Conservation (phyloP, 2,113 vertebrate species). For the Noturus placidus region DNA sequence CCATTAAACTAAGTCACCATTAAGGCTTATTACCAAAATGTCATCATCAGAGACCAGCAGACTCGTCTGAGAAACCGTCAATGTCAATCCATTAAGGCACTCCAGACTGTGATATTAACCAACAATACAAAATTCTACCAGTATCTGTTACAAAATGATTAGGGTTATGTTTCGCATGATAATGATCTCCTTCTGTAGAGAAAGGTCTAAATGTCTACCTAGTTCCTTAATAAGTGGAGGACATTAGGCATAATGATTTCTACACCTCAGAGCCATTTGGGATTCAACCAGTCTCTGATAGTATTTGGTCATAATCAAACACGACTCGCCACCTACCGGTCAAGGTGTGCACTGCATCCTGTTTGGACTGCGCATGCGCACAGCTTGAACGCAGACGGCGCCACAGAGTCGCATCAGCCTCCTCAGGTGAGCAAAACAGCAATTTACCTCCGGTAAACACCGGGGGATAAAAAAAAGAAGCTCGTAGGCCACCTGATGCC, state of each 20-base stretch:
- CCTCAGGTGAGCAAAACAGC: conserved; percentile 74
- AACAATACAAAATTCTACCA: background rate
- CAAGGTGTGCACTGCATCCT: conserved; percentile 22
- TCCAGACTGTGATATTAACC: background rate
- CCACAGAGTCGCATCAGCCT: conserved; percentile 64
- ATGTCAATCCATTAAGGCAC: background rate
- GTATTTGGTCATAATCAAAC: background rate
- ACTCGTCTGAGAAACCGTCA: background rate
- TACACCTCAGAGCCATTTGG: background rate
- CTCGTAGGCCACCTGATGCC: conserved; percentile 64
- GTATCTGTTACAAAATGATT: no score
- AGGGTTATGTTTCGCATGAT: background rate
- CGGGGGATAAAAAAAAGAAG: conserved; percentile 63
- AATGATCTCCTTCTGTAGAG: background rate
- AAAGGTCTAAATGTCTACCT: background rate
- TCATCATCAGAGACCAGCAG: background rate
- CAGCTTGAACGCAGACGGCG: conserved; percentile 65
- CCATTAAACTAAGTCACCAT: background rate
- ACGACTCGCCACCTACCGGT: conserved; percentile 42
- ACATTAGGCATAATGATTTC: background rate
- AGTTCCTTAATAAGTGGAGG: no score
- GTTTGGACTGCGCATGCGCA: conserved; percentile 9
- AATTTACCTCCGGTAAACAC: conserved; percentile 75
- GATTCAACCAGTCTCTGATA: background rate
- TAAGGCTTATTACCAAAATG: background rate